A percentile compares a stretch with the other conserved stretches of the same genome.
These are phyloP conservation scores for Nothocercus julius DNA, from an alignment of 2,113 vertebrate species.

Conservation along the genomic window DNA sequence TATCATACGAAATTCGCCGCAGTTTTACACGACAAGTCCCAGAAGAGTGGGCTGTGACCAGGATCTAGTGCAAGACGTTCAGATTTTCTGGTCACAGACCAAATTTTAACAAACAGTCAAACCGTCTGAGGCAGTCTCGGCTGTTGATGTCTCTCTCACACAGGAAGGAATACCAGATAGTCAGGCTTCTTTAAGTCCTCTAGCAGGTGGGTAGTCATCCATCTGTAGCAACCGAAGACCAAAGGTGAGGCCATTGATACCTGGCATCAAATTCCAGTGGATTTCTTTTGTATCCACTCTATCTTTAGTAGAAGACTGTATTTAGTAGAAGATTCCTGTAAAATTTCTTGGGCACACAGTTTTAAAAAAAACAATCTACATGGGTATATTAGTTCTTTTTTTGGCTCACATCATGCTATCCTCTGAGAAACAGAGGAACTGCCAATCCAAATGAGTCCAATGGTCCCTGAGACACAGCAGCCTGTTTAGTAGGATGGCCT, in stretches of 20 bases:
- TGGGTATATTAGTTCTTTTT: neutral
- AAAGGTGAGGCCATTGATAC: neutral
- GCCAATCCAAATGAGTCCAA: neutral
- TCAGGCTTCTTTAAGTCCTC: neutral
- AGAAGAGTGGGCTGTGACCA: neutral
- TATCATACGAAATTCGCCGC: neutral
- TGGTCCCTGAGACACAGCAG: neutral
- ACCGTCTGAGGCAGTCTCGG: neutral
- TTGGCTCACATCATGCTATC: neutral
- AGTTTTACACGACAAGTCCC: neutral
- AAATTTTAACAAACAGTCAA: neutral
- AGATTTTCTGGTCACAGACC: neutral
- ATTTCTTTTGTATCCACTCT: neutral
- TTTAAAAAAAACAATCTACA: neutral
- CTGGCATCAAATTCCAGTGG: neutral
- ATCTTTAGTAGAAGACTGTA: neutral
- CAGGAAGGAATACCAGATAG: neutral
- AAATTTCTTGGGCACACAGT: neutral
- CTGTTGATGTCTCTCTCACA: neutral
- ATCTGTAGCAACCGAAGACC: neutral
- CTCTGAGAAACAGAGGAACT: neutral
- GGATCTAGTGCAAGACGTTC: neutral
- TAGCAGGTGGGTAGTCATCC: neutral
- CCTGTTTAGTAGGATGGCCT: neutral
- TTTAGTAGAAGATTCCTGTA: neutral